Evolutionary conservation across 2,888 invertebrate species (phyloP).

Genomic region (Neria commutata): DNA sequence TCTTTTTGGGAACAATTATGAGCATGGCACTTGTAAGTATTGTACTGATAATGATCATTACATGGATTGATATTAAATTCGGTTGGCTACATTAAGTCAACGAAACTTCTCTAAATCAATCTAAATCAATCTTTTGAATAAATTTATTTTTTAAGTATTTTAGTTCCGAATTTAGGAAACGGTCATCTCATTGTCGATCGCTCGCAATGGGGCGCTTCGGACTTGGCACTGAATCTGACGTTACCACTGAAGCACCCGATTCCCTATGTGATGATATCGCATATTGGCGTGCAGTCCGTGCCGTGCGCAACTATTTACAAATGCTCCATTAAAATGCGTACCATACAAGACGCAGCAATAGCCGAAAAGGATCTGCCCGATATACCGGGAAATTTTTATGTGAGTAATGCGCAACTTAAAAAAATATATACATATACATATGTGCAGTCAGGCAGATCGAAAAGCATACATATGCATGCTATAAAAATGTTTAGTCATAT

Average conservation of each 20-base stretch:
- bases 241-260: constrained; percentile 57
- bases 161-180: constrained; percentile 62
- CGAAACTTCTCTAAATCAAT: not conserved
- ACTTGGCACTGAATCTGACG: constrained; percentile 39
- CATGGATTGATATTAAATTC: not conserved
- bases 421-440: no score
- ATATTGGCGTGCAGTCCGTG: constrained; percentile 62
- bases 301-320: constrained; percentile 59
- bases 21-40: constrained; percentile 59
- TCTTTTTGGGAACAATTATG: constrained; percentile 58
- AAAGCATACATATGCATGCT: not conserved
- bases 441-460: no score
- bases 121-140: not conserved
- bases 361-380: constrained; percentile 60
- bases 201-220: constrained; percentile 59
- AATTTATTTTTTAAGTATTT: constrained; percentile 41
- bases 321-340: constrained; percentile 62
- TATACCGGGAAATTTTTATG: constrained; percentile 61
- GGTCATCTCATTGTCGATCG: constrained; percentile 60
- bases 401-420: no score
- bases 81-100: no score
- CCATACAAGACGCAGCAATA: constrained; percentile 63
- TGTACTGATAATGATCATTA: not conserved
- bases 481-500: not conserved
- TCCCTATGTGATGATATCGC: constrained; percentile 64